Conservation (phyloP, 1,140 invertebrate species). For the Oryctes rhinoceros region DNA sequence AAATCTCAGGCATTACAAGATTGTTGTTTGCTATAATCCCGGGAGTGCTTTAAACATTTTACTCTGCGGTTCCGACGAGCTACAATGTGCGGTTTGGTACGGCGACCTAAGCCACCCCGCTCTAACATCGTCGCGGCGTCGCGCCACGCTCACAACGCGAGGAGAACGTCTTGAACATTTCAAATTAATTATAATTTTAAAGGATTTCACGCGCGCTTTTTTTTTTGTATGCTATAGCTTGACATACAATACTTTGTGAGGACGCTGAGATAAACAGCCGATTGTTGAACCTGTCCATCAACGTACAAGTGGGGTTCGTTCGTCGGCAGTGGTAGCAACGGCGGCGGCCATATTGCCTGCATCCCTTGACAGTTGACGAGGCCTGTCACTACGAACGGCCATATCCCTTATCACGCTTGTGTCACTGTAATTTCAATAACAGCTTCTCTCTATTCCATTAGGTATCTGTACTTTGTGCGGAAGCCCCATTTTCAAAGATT, state of each 20-base stretch:
- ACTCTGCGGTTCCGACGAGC: conserved; percentile 51
- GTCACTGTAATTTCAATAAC: conserved; percentile 34
- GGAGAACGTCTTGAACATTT: background rate
- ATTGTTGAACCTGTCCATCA: conserved; percentile 58
- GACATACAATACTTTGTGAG: conserved; percentile 24
- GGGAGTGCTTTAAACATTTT: conserved; percentile 54
- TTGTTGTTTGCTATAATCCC: conserved; percentile 56
- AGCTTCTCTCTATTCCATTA: conserved; percentile 3
- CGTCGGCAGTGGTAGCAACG: conserved; percentile 42
- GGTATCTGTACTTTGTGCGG: background rate
- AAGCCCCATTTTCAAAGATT: conserved; percentile 17
- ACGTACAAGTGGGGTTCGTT: conserved; percentile 54
- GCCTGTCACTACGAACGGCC: conserved; percentile 49
- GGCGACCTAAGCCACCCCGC: conserved; percentile 34
- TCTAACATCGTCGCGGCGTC: background rate
- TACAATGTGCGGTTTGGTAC: conserved; percentile 50
- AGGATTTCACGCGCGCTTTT: background rate
- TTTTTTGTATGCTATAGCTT: background rate
- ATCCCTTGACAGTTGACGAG: conserved; percentile 56
- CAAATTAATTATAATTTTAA: conserved; percentile 23
- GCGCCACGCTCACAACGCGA: background rate
- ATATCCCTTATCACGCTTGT: conserved; percentile 28
- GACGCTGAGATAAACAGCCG: conserved; percentile 48
- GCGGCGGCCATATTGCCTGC: conserved; percentile 55
- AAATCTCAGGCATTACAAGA: conserved; percentile 54